A percentile compares a stretch with the other conserved stretches of the same genome.
phyloP scores from a whole-genome alignment of 2,797 vertebrate species.

The Liasis olivaceus region DNA sequence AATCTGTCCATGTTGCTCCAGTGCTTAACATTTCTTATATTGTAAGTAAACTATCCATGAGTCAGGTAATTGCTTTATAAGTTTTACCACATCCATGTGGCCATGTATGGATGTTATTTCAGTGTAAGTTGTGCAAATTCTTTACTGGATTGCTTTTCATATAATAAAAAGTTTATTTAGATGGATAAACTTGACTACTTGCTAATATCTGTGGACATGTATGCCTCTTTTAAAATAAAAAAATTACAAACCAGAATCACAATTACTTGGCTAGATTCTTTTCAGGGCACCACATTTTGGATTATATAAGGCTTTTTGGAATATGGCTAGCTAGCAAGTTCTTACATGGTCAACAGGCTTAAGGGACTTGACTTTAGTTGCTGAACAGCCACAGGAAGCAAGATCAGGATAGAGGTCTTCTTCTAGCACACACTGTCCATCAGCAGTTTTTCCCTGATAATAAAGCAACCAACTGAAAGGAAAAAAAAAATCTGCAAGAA shows the following conservation, averaged over 20 bases:
- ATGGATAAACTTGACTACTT: not conserved
- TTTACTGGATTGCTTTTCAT: not conserved
- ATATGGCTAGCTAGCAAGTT: constrained; percentile 27
- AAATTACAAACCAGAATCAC: not conserved
- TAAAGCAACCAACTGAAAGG: constrained; percentile 82
- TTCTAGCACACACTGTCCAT: constrained; percentile 83
- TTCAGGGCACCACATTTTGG: constrained; percentile 13
- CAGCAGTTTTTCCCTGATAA: constrained; percentile 73
- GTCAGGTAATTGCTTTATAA: not conserved
- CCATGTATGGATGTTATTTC: constrained; percentile 22
- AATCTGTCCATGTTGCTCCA: not conserved
- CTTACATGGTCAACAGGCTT: constrained; percentile 85
- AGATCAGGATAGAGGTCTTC: constrained; percentile 84
- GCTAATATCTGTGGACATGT: accelerated
- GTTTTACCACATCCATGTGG: constrained; percentile 6
- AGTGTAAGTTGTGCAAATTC: not conserved
- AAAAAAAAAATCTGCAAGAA: constrained; percentile 39
- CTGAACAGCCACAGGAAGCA: constrained; percentile 79
- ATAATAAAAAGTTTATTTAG: not conserved
- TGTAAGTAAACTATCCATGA: constrained; percentile 11
- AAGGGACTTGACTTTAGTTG: constrained; percentile 78
- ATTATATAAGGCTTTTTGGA: not conserved
- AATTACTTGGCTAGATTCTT: constrained; percentile 9
- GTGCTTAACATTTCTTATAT: not conserved
- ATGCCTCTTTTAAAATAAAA: not conserved